These are phyloP conservation scores for Dromius quadrimaculatus DNA, from an alignment of 2,888 invertebrate genomes.

Conservation along the genomic window DNA sequence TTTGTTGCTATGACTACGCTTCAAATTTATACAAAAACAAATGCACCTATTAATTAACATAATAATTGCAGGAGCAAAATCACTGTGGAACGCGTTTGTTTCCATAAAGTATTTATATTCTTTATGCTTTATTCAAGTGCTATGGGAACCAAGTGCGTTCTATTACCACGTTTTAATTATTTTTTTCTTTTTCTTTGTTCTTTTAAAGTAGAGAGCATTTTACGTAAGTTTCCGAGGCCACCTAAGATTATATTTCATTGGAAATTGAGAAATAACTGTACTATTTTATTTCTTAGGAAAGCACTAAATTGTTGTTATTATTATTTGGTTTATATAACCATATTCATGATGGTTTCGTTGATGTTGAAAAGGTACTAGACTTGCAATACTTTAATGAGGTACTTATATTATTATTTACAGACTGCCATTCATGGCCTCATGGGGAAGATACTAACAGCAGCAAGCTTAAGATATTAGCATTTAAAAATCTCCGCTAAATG, in stretches of 20 bases:
- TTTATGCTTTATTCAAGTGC: neutral
- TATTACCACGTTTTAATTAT: slow-evolving; percentile 32
- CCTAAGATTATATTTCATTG: slow-evolving; percentile 15
- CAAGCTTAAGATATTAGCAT: too few species aligned
- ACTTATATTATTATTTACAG: too few species aligned
- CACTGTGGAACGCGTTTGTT: slow-evolving; percentile 34
- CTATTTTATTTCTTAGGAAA: too few species aligned
- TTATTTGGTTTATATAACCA: too few species aligned
- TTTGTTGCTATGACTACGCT: slow-evolving; percentile 43
- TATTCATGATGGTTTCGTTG: too few species aligned
- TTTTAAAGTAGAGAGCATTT: slow-evolving; percentile 17
- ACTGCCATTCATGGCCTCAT: too few species aligned
- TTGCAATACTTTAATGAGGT: too few species aligned
- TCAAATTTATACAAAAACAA: slow-evolving; percentile 51
- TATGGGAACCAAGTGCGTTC: slow-evolving; percentile 12
- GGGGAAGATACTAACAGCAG: too few species aligned
- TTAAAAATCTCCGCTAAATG: too few species aligned
- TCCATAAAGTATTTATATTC: slow-evolving; percentile 23
- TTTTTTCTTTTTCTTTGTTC: slow-evolving; percentile 31
- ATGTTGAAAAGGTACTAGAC: too few species aligned
- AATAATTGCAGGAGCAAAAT: slow-evolving; percentile 46
- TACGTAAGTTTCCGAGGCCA: slow-evolving; percentile 17
- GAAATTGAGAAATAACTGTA: neutral
- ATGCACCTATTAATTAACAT: slow-evolving; percentile 50
- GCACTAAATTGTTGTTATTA: too few species aligned